Percentiles rank a stretch among this genome's conserved stretches.
Evolutionary conservation across 2,113 vertebrate species (phyloP).

Genomic region (Prionailurus bengalensis): DNA sequence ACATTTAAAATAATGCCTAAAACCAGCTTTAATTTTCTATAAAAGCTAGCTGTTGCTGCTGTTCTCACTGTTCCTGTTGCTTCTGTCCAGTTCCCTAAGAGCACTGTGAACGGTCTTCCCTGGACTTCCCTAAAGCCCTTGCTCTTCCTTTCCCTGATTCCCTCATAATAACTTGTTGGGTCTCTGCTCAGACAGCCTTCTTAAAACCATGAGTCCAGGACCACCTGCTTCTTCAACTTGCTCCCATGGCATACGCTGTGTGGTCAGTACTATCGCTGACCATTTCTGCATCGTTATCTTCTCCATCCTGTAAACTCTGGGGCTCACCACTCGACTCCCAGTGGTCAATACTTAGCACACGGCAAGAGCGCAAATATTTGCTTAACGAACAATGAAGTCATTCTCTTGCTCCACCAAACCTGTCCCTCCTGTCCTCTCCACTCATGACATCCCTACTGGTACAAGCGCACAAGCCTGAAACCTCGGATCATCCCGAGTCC

Average conservation of each 20-base stretch:
- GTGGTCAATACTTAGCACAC: not conserved
- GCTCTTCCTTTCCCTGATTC: not conserved
- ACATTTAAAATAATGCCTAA: not conserved
- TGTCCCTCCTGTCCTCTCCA: not conserved
- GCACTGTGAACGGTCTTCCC: not conserved
- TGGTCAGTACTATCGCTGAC: rapidly evolving
- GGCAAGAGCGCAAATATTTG: not conserved
- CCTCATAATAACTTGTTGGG: not conserved
- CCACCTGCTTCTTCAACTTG: not conserved
- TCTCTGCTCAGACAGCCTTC: not conserved
- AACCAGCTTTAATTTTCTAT: not conserved
- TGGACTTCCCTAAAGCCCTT: not conserved
- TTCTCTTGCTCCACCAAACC: not conserved
- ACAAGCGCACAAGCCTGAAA: not conserved
- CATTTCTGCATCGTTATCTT: too few species aligned
- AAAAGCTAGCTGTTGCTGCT: not conserved
- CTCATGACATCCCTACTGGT: not conserved
- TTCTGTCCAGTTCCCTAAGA: not conserved
- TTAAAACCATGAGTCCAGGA: not conserved
- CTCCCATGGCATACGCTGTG: not conserved
- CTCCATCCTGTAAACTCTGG: not conserved
- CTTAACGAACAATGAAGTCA: not conserved
- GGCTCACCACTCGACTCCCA: not conserved
- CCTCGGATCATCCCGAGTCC: not conserved
- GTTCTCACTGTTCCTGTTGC: not conserved